These are phyloP conservation scores for Urocynchramus pylzowi DNA, from an alignment of 2,113 vertebrate genomes.

Conservation along the genomic window DNA sequence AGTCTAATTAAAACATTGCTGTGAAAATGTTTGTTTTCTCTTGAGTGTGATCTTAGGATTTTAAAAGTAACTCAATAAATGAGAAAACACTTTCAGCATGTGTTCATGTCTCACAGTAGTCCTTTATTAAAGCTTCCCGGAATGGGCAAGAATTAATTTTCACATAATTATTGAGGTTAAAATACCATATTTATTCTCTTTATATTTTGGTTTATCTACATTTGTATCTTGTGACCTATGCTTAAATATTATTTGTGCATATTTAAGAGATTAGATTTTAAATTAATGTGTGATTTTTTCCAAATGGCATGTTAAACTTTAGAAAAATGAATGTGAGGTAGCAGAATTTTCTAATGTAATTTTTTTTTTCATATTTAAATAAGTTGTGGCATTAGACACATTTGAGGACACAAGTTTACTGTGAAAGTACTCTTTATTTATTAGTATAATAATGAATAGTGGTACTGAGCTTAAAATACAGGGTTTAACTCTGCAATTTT, in stretches of 20 bases:
- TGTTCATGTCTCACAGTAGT: background rate
- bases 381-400: background rate
- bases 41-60: background rate
- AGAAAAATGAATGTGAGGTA: rapidly evolving
- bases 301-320: background rate
- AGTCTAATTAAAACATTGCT: background rate
- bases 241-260: background rate
- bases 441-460: background rate
- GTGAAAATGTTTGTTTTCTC: background rate
- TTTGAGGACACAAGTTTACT: background rate
- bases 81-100: background rate
- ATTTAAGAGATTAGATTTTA: background rate
- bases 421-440: background rate
- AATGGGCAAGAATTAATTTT: background rate
- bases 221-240: background rate
- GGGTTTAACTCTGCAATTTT: background rate
- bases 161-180: background rate
- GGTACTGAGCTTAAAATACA: background rate
- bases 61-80: background rate
- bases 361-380: background rate
- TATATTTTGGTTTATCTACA: background rate
- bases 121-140: background rate
- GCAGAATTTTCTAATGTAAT: background rate
- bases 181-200: background rate
- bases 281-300: background rate